Evolutionary conservation across 2,797 vertebrate genomes (phyloP), one percentile per base, ranked within the genome.

Genomic region (Sebastes aleutianus): DNA sequence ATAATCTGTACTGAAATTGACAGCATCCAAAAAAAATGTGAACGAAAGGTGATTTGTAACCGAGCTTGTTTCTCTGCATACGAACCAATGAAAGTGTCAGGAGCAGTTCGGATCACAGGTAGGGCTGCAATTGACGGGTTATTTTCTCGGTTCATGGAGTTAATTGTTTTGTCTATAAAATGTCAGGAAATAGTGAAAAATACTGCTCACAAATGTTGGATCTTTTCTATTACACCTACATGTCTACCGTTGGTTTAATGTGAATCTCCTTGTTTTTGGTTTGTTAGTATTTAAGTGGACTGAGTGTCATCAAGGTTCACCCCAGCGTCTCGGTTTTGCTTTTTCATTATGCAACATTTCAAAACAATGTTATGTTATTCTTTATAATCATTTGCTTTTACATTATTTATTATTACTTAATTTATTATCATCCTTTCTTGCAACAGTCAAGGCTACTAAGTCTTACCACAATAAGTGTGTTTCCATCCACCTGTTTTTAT

Each of bases 1-100:
- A 75, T 79, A 74, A 81, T 74, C 36, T 70, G 59, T 32, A 53
- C 62, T 75, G 31, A 65, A 79, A 85, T 7, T 74, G 80, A 78
- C 61, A 64, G 43, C 10, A 7, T 18, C 63, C 59, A 58, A 67
- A 75, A 75, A 53, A 27, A 31, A 53, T 73, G 26, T 13, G 24
- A 70, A 82, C 9, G 65, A 63, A 47, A 27, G 59, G 14, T 68
- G 69, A 83, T 82, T 54, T 74, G 61, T 29, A 26, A 62, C 74
- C 63, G 70, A 68, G 77, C 22, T 57, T 36, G 71, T 76, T 72
- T 74, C 43, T 63, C 24, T 47, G 10, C 16, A 57, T 26, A 11
- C 1, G 43, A 69, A 66, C 8, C 32, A 5, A n/a, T 16, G 10
- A 62, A 57, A 22, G 58, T 29, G 36, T 32, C 13, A 3, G 26